phyloP scores from a whole-genome alignment of 2,888 invertebrate genomes.

The Alviniconcha strummeri region DNA sequence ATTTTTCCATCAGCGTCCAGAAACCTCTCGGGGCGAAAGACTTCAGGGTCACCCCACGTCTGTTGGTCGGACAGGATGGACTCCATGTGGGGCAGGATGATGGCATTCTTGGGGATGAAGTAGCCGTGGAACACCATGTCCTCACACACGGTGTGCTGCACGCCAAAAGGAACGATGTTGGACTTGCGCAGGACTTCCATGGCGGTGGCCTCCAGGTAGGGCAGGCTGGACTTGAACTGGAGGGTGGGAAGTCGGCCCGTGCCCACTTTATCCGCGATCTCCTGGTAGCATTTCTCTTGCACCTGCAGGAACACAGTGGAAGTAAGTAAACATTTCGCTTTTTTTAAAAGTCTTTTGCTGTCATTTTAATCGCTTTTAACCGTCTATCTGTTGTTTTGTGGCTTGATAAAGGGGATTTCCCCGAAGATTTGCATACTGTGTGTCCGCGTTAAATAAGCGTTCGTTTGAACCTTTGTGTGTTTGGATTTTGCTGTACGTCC shows the following conservation, averaged over 20 bases:
- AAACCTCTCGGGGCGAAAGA: slow-evolving; percentile 58
- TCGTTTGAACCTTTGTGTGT: too few relatives aligned
- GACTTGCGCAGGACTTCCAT: slow-evolving; percentile 56
- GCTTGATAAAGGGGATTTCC: too few relatives aligned
- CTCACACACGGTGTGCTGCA: slow-evolving; percentile 47
- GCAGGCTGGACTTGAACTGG: slow-evolving; percentile 43
- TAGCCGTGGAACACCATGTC: slow-evolving; percentile 59
- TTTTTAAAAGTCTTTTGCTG: too few relatives aligned
- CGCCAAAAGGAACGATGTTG: slow-evolving; percentile 48
- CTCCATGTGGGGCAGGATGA: slow-evolving; percentile 51
- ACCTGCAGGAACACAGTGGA: slow-evolving; percentile 3
- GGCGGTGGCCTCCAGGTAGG: slow-evolving; percentile 56
- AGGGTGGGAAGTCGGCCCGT: slow-evolving; percentile 43
- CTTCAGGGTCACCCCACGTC: slow-evolving; percentile 50
- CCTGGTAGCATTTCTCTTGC: slow-evolving; percentile 42
- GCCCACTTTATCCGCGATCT: slow-evolving; percentile 68
- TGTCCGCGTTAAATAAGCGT: too few relatives aligned
- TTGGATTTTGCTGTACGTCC: too few relatives aligned
- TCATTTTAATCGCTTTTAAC: too few relatives aligned
- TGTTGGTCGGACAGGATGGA: slow-evolving; percentile 51
- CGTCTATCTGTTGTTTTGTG: too few relatives aligned
- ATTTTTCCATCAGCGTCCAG: slow-evolving; percentile 42
- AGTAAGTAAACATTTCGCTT: too few relatives aligned
- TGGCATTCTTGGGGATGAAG: slow-evolving; percentile 57
- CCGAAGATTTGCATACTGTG: too few relatives aligned